Conservation (phyloP, 1,140 invertebrate species). For the Zaprionus capensis region DNA sequence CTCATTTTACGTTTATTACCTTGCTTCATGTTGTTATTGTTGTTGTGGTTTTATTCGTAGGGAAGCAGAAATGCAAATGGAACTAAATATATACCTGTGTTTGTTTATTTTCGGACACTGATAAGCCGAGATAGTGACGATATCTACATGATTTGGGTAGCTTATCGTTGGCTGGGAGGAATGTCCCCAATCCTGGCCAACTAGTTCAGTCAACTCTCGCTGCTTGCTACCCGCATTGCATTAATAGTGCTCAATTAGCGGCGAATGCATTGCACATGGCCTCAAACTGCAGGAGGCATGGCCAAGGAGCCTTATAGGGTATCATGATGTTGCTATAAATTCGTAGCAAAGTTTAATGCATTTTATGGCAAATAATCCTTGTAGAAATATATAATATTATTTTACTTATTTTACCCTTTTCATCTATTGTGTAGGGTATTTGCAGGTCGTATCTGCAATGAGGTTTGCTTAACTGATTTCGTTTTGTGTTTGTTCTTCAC, state of each 20-base stretch:
- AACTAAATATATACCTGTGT: conserved; percentile 49
- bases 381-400: not conserved
- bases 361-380: not conserved
- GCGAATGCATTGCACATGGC: not conserved
- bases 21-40: conserved; percentile 11
- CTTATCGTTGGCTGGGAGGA: not conserved
- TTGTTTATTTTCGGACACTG: conserved; percentile 50
- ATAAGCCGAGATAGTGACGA: conserved; percentile 32
- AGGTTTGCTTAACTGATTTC: conserved; percentile 11
- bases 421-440: conserved; percentile 15
- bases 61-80: not conserved
- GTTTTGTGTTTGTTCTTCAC: conserved; percentile 45
- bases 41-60: conserved; percentile 8
- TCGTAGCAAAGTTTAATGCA: not conserved
- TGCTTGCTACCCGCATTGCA: conserved; percentile 31
- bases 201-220: conserved; percentile 11
- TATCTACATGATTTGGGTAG: conserved; percentile 8
- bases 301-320: not conserved
- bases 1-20: conserved; percentile 53
- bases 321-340: not conserved
- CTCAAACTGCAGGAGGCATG: not conserved
- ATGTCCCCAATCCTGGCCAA: conserved; percentile 11
- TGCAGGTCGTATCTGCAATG: not conserved
- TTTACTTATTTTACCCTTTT: not conserved
- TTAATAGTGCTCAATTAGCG: conserved; percentile 44